Evolutionary conservation across 2,888 invertebrate genomes (phyloP).

Genomic region (Drosophila demipolita): DNA sequence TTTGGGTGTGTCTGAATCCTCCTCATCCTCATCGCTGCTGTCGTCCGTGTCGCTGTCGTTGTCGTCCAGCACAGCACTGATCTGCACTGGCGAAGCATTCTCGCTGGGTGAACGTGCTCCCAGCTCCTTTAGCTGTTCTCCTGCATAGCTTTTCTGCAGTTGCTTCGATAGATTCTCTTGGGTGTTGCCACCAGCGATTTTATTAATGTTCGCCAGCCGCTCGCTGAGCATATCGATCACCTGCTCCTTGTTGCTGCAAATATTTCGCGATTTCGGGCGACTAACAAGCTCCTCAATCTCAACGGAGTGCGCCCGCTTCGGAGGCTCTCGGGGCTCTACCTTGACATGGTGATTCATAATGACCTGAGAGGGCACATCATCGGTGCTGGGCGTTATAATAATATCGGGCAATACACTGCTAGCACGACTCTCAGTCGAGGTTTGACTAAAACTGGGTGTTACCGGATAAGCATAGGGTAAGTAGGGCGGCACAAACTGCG

Average conservation of each 20-base stretch:
- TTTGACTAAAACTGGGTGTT: slow-evolving; percentile 73
- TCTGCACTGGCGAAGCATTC: slow-evolving; percentile 72
- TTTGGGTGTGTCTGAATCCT: slow-evolving; percentile 56
- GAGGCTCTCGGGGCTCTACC: slow-evolving; percentile 64
- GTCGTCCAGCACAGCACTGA: slow-evolving; percentile 48
- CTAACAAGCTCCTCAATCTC: slow-evolving; percentile 71
- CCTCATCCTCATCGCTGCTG: slow-evolving; percentile 54
- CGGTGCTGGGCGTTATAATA: slow-evolving; percentile 83
- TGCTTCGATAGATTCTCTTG: slow-evolving; percentile 73
- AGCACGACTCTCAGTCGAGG: slow-evolving; percentile 72
- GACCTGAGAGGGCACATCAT: slow-evolving; percentile 81
- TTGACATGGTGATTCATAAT: slow-evolving; percentile 76
- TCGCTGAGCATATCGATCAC: slow-evolving; percentile 80
- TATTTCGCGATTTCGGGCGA: slow-evolving; percentile 35
- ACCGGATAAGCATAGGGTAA: slow-evolving; percentile 70
- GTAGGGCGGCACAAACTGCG: slow-evolving; percentile 68
- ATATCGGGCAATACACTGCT: slow-evolving; percentile 83
- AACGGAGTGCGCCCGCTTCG: slow-evolving; percentile 67
- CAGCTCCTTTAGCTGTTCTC: slow-evolving; percentile 76
- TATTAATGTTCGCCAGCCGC: slow-evolving; percentile 77
- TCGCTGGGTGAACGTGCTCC: slow-evolving; percentile 77
- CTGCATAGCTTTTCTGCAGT: slow-evolving; percentile 74
- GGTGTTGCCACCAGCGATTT: slow-evolving; percentile 67
- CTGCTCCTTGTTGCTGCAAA: slow-evolving; percentile 65
- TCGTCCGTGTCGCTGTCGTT: slow-evolving; percentile 62